Conservation (phyloP, 2,888 invertebrate genomes). For the Nemurella pictetii region DNA sequence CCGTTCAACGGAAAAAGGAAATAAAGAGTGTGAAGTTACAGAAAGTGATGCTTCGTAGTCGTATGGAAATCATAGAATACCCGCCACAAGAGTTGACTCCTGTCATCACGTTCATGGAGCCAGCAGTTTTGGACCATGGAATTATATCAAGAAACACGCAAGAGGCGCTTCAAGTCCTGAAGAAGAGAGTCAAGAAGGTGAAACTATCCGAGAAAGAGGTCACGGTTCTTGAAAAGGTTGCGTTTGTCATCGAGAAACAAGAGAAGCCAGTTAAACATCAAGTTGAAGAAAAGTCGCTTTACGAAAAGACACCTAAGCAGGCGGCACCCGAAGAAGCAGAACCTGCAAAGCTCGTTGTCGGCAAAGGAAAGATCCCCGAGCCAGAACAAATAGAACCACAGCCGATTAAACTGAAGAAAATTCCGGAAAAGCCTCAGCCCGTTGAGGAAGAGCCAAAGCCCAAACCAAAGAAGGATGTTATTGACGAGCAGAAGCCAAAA, state of each 20-base stretch:
- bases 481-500: constrained; percentile 34
- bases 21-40: constrained; percentile 56
- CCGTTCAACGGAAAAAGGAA: constrained; percentile 57
- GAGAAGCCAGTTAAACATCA: constrained; percentile 35
- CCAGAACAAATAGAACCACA: constrained; percentile 47
- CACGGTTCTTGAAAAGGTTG: constrained; percentile 48
- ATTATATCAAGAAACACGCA: constrained; percentile 47
- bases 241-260: constrained; percentile 33
- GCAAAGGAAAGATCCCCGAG: constrained; percentile 48
- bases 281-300: constrained; percentile 46
- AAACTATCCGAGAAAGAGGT: constrained; percentile 44
- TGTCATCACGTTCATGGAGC: constrained; percentile 48
- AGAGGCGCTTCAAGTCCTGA: constrained; percentile 47
- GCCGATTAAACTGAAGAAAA: constrained; percentile 57
- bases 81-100: constrained; percentile 51
- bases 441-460: constrained; percentile 47
- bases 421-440: constrained; percentile 50
- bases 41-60: constrained; percentile 70
- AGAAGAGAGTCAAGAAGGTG: constrained; percentile 44
- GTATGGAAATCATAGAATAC: constrained; percentile 62
- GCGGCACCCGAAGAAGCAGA: constrained; percentile 45
- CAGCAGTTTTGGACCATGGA: constrained; percentile 46
- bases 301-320: constrained; percentile 45
- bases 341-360: constrained; percentile 32
- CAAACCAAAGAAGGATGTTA: constrained; percentile 45